A percentile compares a stretch with the other conserved stretches of the same genome.
Conservation (phyloP, 2,888 invertebrate species). For the Ophioninae sp. region DNA sequence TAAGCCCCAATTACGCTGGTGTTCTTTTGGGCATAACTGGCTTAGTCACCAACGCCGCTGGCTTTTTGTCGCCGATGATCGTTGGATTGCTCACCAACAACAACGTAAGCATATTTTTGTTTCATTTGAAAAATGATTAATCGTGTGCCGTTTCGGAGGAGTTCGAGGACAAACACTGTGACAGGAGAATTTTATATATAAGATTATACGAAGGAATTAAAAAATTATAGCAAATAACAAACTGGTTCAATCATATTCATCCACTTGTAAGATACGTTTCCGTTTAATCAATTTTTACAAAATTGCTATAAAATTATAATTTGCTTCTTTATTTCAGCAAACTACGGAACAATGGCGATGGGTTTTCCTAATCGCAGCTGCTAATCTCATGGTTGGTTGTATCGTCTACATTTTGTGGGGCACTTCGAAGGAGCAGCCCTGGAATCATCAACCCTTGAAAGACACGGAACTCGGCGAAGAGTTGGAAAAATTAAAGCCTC, state of each 20-base stretch:
- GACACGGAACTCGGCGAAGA: slow-evolving; percentile 66
- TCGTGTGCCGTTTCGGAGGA: no score
- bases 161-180: no score
- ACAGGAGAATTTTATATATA: no score
- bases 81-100: slow-evolving; percentile 85
- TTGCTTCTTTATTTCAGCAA: slow-evolving; percentile 72
- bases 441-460: slow-evolving; percentile 70
- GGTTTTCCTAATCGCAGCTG: slow-evolving; percentile 77
- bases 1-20: slow-evolving; percentile 85
- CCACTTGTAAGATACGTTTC: neutral
- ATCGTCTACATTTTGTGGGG: slow-evolving; percentile 73
- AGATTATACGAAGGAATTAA: no score
- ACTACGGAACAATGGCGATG: slow-evolving; percentile 77
- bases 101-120: slow-evolving; percentile 83
- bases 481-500: slow-evolving; percentile 63
- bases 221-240: no score
- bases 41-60: slow-evolving; percentile 83
- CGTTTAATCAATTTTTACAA: neutral
- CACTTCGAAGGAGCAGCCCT: slow-evolving; percentile 75
- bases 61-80: slow-evolving; percentile 85
- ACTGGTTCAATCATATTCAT: neutral
- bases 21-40: slow-evolving; percentile 85
- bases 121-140: no score
- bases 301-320: neutral
- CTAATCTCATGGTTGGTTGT: slow-evolving; percentile 70